Percentiles rank a stretch among this genome's conserved stretches.
These are phyloP conservation scores for Bombus sylvicola DNA, from an alignment of 1,140 invertebrate genomes.

Conservation along the genomic window DNA sequence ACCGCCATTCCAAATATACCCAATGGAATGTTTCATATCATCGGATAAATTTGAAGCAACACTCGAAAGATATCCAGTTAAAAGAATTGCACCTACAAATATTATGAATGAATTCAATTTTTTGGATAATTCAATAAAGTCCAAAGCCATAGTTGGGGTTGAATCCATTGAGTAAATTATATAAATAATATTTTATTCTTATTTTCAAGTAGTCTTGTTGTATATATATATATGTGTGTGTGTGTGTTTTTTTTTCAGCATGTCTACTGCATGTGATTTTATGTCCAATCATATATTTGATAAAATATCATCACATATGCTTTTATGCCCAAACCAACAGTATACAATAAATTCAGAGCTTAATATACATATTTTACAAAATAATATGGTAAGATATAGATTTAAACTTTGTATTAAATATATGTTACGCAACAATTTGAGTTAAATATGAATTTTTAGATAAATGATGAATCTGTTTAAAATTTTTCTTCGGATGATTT, in stretches of 20 bases:
- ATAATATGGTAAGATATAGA: not conserved
- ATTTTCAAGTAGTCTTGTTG: not conserved
- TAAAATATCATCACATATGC: not conserved
- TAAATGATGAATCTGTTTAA: not conserved
- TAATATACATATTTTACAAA: not conserved
- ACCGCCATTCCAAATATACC: slow-evolving; percentile 75
- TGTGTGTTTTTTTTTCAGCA: not conserved
- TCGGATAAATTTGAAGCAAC: slow-evolving; percentile 73
- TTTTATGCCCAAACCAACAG: not conserved
- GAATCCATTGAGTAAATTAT: slow-evolving; percentile 57
- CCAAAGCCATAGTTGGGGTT: slow-evolving; percentile 38
- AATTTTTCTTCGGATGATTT: not conserved
- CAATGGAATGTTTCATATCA: slow-evolving; percentile 73
- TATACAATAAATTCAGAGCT: not conserved
- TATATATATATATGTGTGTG: not conserved
- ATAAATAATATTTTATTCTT: not conserved
- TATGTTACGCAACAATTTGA: not conserved
- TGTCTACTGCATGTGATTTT: not conserved
- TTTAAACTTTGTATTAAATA: not conserved
- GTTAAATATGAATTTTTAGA: not conserved
- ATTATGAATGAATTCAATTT: slow-evolving; percentile 57
- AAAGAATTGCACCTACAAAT: slow-evolving; percentile 29
- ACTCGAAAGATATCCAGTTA: slow-evolving; percentile 56
- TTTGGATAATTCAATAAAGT: slow-evolving; percentile 47
- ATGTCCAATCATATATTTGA: slow-evolving; percentile 33